Evolutionary conservation across 2,113 vertebrate species (phyloP).

Genomic region (Catagonus wagneri): DNA sequence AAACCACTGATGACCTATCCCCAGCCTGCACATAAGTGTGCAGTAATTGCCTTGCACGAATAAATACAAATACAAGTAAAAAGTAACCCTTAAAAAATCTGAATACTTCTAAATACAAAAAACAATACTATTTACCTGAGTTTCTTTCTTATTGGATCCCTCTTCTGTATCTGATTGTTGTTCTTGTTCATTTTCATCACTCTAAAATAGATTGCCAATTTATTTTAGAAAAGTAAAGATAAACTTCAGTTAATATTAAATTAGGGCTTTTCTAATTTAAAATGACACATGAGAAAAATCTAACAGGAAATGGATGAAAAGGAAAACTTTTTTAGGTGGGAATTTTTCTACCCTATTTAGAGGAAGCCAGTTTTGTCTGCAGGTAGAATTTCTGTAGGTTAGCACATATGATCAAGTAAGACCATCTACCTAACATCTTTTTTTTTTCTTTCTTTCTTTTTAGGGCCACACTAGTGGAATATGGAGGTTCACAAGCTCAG

Average conservation of each 20-base stretch:
- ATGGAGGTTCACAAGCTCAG: too few relatives aligned
- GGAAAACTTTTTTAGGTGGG: background rate
- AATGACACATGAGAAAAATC: slow-evolving; percentile 28
- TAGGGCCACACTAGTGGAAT: too few relatives aligned
- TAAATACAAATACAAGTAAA: slow-evolving; percentile 49
- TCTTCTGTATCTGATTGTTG: slow-evolving; percentile 96
- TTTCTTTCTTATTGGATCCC: slow-evolving; percentile 93
- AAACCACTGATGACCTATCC: background rate
- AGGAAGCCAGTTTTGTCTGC: background rate
- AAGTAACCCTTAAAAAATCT: background rate
- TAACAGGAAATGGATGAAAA: slow-evolving; percentile 13
- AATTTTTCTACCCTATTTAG: background rate
- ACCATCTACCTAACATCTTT: background rate
- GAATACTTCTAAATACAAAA: slow-evolving; percentile 31
- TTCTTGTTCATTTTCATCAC: slow-evolving; percentile 97
- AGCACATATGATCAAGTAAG: background rate
- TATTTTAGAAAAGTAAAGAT: slow-evolving; percentile 52
- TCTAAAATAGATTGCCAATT: slow-evolving; percentile 86
- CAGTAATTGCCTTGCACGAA: background rate
- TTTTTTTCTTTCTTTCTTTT: too few relatives aligned
- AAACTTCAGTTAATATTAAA: background rate
- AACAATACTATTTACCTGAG: slow-evolving; percentile 89
- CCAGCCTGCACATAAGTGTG: background rate
- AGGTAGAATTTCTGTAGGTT: background rate
- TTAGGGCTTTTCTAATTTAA: slow-evolving; percentile 44